Percentiles rank a stretch among this genome's conserved stretches.
phyloP scores from a whole-genome alignment of 1,140 invertebrate genomes.

The Lepidotrigona ventralis region DNA sequence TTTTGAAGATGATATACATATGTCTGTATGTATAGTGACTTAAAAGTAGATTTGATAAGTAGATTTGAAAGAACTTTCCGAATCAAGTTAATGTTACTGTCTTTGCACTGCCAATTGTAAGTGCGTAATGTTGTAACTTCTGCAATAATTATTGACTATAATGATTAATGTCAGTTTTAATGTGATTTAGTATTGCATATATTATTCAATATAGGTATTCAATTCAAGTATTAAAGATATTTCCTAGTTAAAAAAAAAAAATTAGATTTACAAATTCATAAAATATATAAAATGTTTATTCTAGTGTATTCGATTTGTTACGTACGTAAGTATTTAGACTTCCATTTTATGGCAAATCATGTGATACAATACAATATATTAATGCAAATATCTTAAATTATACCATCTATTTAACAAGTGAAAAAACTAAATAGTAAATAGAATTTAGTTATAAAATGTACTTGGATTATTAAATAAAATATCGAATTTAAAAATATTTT shows the following conservation, averaged over 20 bases:
- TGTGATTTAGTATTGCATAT: conserved; percentile 61
- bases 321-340: conserved; percentile 31
- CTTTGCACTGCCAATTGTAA: conserved; percentile 17
- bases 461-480: conserved; percentile 52
- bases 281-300: conserved; percentile 14
- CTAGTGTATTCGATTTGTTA: not conserved
- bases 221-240: not conserved
- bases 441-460: conserved; percentile 22
- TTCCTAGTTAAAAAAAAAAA: conserved; percentile 33
- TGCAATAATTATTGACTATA: conserved; percentile 19
- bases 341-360: conserved; percentile 27
- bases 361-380: conserved; percentile 40
- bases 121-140: not conserved
- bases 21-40: not conserved
- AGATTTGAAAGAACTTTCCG: not conserved
- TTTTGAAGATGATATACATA: not conserved
- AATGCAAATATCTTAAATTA: conserved; percentile 39
- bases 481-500: conserved; percentile 36
- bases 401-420: conserved; percentile 14
- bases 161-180: conserved; percentile 53
- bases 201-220: conserved; percentile 37
- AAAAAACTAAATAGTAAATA: conserved; percentile 29
- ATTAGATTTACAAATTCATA: conserved; percentile 21
- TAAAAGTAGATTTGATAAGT: not conserved
- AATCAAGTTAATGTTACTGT: not conserved